phyloP scores from a whole-genome alignment of 2,888 invertebrate genomes.

The Epinotia brunnichana region DNA sequence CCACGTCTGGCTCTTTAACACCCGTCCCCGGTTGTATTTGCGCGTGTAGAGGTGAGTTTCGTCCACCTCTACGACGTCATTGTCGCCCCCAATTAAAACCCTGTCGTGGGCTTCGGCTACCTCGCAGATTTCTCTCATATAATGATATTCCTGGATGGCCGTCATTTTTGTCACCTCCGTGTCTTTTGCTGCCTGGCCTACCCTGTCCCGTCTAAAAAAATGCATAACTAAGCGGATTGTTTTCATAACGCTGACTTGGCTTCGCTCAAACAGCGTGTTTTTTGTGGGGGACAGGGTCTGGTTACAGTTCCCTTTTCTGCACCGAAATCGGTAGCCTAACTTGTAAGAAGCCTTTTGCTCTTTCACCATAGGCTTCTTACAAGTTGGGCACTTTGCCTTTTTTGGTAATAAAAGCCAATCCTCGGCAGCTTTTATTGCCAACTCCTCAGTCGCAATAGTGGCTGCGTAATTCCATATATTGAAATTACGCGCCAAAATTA shows the following conservation, averaged over 20 bases:
- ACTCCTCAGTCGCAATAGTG: no score
- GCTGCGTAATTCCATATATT: no score
- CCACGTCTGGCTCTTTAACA: background rate
- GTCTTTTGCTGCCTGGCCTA: background rate
- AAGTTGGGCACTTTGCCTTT: background rate
- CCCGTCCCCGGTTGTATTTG: conserved; percentile 11
- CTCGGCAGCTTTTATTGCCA: no score
- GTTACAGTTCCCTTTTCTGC: background rate
- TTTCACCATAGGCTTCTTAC: background rate
- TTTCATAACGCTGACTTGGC: background rate
- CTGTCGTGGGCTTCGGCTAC: conserved; percentile 1
- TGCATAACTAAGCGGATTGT: background rate
- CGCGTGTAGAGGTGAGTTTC: conserved; percentile 15
- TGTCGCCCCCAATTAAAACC: background rate
- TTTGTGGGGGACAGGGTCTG: background rate
- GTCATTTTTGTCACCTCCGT: background rate
- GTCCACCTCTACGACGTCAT: conserved; percentile 14
- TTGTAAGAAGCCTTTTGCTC: background rate
- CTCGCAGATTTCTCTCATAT: background rate
- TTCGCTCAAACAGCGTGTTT: background rate
- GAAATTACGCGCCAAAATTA: no score
- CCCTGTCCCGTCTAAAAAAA: background rate
- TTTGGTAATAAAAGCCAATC: background rate
- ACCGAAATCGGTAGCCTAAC: background rate
- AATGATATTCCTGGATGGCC: background rate